Base-by-base conservation (phyloP, 1,140 invertebrate species). In the Forficula auricularia region DNA sequence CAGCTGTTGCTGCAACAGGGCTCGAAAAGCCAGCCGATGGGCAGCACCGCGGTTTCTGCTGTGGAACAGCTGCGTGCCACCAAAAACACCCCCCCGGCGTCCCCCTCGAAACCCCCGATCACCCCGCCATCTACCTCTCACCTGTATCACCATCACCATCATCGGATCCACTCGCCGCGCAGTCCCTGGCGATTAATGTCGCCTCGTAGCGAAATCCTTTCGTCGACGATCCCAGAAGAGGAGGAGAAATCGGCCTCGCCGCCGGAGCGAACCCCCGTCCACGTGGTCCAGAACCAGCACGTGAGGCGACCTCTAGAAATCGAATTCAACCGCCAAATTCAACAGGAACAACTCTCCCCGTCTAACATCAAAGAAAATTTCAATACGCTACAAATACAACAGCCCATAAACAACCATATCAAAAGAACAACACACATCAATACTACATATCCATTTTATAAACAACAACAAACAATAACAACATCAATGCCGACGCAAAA, bases 51-150 rank as follows among this genome's bases (percentile, higher is more conserved):
- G 51, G 56, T 82, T 0, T 86, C 83, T 12, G 84, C 84, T 3
- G 81, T 85, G 3, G 83, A 89, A 57, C 73, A 83, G 56, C 55
- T 89, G 4, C 83, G 82, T 61, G 59, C 82, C 19, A 75, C 77
- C 0, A 75, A 71, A 53, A 70, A 40, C 19, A 14, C 10, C 19
- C 16, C 18, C 16, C 35, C 19, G 27, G 31, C 22, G 30, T 15
- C 49, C 49, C 30, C 39, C 47, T 10, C 53, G 44, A 36, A 52
- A 49, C 37, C 46, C 47, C 2, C 52, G 67, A 12, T 56, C 65
- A 35, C 68, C 70, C 45, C 65, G 68, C 45, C 66, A 68, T n/a
- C n/a, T n/a, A n/a, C n/a, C n/a, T n/a, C n/a, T n/a, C n/a, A n/a
- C n/a, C n/a, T n/a, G n/a, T n/a, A n/a, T n/a, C n/a, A n/a, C n/a